These are phyloP conservation scores for Onychostoma macrolepis DNA, from an alignment of 2,113 vertebrate species.

Conservation along the genomic window DNA sequence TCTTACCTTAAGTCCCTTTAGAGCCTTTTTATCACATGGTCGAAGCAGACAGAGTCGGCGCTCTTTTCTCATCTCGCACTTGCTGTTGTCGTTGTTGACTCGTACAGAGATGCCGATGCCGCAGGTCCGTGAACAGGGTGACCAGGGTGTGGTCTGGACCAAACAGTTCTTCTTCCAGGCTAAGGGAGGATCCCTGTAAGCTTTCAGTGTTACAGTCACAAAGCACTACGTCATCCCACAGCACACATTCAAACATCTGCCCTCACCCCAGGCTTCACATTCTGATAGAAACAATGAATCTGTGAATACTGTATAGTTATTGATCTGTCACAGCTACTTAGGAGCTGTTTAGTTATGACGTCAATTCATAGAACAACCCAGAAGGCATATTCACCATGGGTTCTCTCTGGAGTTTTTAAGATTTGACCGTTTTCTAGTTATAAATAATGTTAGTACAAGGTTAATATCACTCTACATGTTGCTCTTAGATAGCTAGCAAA, in stretches of 20 bases:
- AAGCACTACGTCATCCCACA: conserved; percentile 35
- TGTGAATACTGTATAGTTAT: not conserved
- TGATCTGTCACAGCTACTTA: not conserved
- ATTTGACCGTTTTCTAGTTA: not conserved
- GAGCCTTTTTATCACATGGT: conserved; percentile 80
- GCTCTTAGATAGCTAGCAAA: not conserved
- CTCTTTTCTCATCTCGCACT: conserved; percentile 91
- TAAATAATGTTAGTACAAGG: not conserved
- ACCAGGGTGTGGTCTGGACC: conserved; percentile 92
- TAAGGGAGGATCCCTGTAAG: conserved; percentile 89
- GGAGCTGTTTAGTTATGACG: not conserved
- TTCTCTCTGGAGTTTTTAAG: not conserved
- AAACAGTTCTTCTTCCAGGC: conserved; percentile 92
- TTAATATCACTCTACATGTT: not conserved
- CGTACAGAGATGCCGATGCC: conserved; percentile 91
- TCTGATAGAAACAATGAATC: not conserved
- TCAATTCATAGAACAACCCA: not conserved
- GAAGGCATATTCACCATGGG: not conserved
- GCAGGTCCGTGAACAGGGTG: conserved; percentile 90
- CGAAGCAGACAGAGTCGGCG: conserved; percentile 87
- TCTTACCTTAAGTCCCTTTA: conserved; percentile 83
- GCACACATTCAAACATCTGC: conserved; percentile 18
- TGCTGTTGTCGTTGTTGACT: conserved; percentile 88
- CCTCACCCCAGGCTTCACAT: conserved; percentile 29
- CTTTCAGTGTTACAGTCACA: conserved; percentile 81